Base-by-base conservation (phyloP, 2,113 vertebrate genomes). In the Chaetorhynchus papuensis region DNA sequence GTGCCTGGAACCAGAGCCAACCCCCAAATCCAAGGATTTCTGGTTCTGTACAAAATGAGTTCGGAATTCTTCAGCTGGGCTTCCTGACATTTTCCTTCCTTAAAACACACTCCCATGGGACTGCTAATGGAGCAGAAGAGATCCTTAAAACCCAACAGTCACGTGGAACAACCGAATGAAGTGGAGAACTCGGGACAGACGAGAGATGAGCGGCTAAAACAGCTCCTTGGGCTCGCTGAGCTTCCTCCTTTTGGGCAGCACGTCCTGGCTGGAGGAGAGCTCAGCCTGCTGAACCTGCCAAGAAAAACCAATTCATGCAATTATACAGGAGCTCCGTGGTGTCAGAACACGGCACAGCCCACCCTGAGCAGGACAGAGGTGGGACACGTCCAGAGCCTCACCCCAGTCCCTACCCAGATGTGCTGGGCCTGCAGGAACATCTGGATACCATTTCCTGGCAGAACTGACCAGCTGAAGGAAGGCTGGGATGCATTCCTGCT, bases 211-310 rank as follows among this genome's bases (percentile, higher is more conserved):
- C 4, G 8, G 77, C 96, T 97, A 99, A 60, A 96, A 97, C 54
- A 9, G 87, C 13, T 99, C 97, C 93, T 98, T 98, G 26, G 99
- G 99, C 66, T 99, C 98, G 45, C 99, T 99, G 89, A 99, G 98
- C 93, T 98, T 99, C 83, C 98, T 98, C 93, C 97, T 98, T 74
- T 99, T 99, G 4, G 97, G 87, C 11, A 78, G 69, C 28, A 98
- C 20, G 2, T 98, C 99, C 97, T 99, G 99, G 92, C 98, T 99
- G n/a, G 94, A 96, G 7, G 96, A 97, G 93, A 98, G 96, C 27
- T 98, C 97, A 18, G 98, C 97, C 53, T 83, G 94, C 61, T 97
- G 97, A 68, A 98, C 93, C 99, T 98, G 96, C 83, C 28, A 70
- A 90, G 80, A 75, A 96, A 89, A 85, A 92, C 5, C 39, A 30